Percentiles rank a stretch among this genome's conserved stretches.
Evolutionary conservation across 1,140 invertebrate genomes (phyloP).

Genomic region (Drosophila subpulchrella): DNA sequence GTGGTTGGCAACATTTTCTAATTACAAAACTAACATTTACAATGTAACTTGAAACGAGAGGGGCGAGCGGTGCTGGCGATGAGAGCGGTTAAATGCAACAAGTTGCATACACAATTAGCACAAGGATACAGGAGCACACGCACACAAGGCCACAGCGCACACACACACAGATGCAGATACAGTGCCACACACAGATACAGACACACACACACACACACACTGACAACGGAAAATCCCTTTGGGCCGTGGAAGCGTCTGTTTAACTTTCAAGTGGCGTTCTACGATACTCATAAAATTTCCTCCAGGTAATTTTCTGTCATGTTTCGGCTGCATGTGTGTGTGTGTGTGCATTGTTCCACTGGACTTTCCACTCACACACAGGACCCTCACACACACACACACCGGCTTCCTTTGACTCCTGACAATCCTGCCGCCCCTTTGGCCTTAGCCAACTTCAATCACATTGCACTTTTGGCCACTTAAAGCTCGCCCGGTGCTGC

Average conservation of each 20-base stretch:
- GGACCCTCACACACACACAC: not conserved
- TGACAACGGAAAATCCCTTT: slow-evolving; percentile 27
- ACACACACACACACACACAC: slow-evolving; percentile 4
- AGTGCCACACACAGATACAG: slow-evolving; percentile 15
- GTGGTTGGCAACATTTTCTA: slow-evolving; percentile 77
- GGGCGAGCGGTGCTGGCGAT: slow-evolving; percentile 24
- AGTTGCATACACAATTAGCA: slow-evolving; percentile 82
- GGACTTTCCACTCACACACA: slow-evolving; percentile 40
- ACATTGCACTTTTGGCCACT: slow-evolving; percentile 76
- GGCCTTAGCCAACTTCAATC: slow-evolving; percentile 42
- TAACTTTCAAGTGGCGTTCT: slow-evolving; percentile 76
- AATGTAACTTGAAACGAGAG: slow-evolving; percentile 69
- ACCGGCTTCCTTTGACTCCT: slow-evolving; percentile 21
- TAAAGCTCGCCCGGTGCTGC: slow-evolving; percentile 51
- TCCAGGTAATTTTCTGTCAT: slow-evolving; percentile 77
- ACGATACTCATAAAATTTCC: slow-evolving; percentile 82
- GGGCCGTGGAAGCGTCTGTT: slow-evolving; percentile 73
- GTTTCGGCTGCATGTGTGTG: slow-evolving; percentile 34
- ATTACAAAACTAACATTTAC: slow-evolving; percentile 83
- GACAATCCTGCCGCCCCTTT: slow-evolving; percentile 25
- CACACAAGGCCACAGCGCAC: slow-evolving; percentile 5
- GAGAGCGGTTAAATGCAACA: slow-evolving; percentile 64
- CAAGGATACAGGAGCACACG: slow-evolving; percentile 38
- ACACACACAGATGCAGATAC: slow-evolving; percentile 3
- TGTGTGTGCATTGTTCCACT: slow-evolving; percentile 57